These are phyloP conservation scores for Gobius niger DNA, from an alignment of 2,113 vertebrate species.

Conservation along the genomic window DNA sequence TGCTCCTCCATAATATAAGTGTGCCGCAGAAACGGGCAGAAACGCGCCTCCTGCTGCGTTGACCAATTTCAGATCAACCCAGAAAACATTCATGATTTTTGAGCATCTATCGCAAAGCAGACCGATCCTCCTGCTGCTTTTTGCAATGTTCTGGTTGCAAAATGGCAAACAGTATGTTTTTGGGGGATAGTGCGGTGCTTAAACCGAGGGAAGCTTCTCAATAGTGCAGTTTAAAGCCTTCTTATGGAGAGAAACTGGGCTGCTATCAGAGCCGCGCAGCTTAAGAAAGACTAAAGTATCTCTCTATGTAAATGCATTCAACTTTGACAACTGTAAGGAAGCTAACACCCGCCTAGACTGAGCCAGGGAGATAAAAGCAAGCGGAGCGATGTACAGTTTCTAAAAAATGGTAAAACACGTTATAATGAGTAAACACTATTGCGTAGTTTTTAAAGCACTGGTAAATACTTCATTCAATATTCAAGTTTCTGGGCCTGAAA, in stretches of 20 bases:
- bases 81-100: slow-evolving; percentile 7
- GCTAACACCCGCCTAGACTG: slow-evolving; percentile 26
- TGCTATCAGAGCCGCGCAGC: slow-evolving; percentile 64
- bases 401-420: too few species aligned
- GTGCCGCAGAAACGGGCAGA: not conserved
- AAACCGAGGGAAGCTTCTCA: slow-evolving; percentile 45
- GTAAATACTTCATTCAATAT: too few species aligned
- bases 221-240: slow-evolving; percentile 52
- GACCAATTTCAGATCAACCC: slow-evolving; percentile 21
- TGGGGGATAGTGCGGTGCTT: not conserved
- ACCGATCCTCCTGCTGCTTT: not conserved
- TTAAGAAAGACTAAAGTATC: slow-evolving; percentile 64
- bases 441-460: too few species aligned
- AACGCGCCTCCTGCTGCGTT: slow-evolving; percentile 10
- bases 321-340: slow-evolving; percentile 57
- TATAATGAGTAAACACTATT: too few species aligned
- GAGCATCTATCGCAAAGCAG: slow-evolving; percentile 18
- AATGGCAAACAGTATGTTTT: not conserved
- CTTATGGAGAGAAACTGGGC: slow-evolving; percentile 67
- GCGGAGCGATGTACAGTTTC: not conserved
- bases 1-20: slow-evolving; percentile 10
- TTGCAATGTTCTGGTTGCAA: not conserved
- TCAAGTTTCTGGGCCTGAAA: too few species aligned
- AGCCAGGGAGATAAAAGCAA: slow-evolving; percentile 14
- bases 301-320: slow-evolving; percentile 72